A percentile compares a stretch with the other conserved stretches of the same genome.
These are phyloP conservation scores for Megaceryle torquata DNA, from an alignment of 2,113 vertebrate species.

Conservation along the genomic window DNA sequence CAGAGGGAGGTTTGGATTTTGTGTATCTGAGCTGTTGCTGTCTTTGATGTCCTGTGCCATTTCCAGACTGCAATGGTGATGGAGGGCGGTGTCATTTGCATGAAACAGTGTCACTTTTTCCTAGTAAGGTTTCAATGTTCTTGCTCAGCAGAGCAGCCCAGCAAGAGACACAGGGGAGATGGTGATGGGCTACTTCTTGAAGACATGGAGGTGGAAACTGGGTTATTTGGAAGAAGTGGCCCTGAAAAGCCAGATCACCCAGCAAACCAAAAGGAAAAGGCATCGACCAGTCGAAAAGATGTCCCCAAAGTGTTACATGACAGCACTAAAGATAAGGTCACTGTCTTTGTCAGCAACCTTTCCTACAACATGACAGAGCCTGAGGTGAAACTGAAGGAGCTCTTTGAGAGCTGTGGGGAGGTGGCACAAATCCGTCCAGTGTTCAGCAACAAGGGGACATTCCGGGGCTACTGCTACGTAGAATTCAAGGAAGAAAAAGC, in stretches of 20 bases:
- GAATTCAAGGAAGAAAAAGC: conserved; percentile 84
- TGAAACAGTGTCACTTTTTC: background rate
- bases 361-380: conserved; percentile 86
- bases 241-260: conserved; percentile 30
- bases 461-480: conserved; percentile 92
- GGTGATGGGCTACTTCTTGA: conserved; percentile 34
- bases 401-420: conserved; percentile 86
- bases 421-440: conserved; percentile 83
- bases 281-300: conserved; percentile 51
- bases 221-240: conserved; percentile 68
- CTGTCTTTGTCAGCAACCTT: conserved; percentile 95
- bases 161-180: conserved; percentile 80
- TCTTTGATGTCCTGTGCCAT: background rate
- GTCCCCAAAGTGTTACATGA: conserved; percentile 75
- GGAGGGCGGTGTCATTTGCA: background rate
- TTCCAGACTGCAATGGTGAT: background rate
- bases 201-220: conserved; percentile 75
- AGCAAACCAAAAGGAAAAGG: conserved; percentile 70
- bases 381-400: conserved; percentile 75
- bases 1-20: background rate
- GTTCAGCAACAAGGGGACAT: conserved; percentile 82
- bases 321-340: conserved; percentile 82
- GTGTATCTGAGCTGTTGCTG: background rate
- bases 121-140: background rate
- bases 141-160: conserved; percentile 68